Conservation (phyloP, 2,888 invertebrate genomes). For the Hyposoter didymator region DNA sequence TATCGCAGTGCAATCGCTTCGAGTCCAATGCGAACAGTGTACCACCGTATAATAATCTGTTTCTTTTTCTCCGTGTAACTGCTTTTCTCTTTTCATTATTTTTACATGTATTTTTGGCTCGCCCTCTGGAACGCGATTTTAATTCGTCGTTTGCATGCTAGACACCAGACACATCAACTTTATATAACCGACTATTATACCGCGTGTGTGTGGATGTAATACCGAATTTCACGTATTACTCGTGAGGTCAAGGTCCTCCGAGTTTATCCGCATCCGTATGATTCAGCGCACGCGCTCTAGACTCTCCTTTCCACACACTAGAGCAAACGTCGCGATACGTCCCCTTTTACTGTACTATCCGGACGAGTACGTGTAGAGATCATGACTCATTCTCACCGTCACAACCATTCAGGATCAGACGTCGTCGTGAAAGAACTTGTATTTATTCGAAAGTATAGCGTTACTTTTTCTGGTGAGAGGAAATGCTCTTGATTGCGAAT, state of each 20-base stretch:
- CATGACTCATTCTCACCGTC: constrained; percentile 57
- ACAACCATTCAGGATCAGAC: constrained; percentile 18
- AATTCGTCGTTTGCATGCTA: constrained; percentile 28
- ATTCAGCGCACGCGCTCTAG: constrained; percentile 60
- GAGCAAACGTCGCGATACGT: constrained; percentile 40
- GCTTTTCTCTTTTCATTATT: background rate
- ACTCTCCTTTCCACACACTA: constrained; percentile 55
- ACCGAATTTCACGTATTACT: constrained; percentile 58
- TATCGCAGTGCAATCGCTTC: too few species aligned
- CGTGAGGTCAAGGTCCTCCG: constrained; percentile 69
- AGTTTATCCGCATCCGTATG: constrained; percentile 54
- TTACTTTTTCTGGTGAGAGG: constrained; percentile 13
- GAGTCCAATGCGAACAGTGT: too few species aligned
- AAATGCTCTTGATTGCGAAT: constrained; percentile 6
- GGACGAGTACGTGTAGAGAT: constrained; percentile 41
- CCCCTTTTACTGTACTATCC: constrained; percentile 41
- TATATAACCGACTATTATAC: constrained; percentile 14
- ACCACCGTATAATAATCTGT: too few species aligned
- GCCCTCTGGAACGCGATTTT: background rate
- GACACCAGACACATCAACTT: constrained; percentile 13
- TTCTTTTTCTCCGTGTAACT: too few species aligned
- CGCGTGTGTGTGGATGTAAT: background rate
- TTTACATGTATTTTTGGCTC: constrained; percentile 12
- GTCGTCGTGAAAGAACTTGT: constrained; percentile 10
- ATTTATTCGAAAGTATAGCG: constrained; percentile 19